Evolutionary conservation across 2,113 vertebrate genomes (phyloP).

Genomic region (Phrynosoma blainvillii): DNA sequence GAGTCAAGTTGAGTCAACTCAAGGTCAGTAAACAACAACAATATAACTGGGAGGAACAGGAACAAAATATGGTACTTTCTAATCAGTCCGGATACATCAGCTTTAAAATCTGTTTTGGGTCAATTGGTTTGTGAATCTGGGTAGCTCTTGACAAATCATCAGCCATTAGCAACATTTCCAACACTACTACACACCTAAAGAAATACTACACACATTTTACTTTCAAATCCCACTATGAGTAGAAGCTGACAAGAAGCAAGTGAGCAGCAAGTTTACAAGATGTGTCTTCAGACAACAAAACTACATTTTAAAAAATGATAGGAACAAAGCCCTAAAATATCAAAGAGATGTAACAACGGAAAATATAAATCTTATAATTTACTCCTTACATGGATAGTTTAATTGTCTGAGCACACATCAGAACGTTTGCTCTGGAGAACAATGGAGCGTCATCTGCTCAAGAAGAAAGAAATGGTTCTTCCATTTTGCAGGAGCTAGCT

Average conservation of each 20-base stretch:
- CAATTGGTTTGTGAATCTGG: too few species aligned
- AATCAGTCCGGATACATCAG: neutral
- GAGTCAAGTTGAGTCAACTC: too few species aligned
- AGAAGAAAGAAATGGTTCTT: neutral
- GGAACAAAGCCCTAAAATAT: neutral
- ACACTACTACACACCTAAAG: neutral
- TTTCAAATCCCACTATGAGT: neutral
- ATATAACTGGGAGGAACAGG: too few species aligned
- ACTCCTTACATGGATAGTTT: neutral
- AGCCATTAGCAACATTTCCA: too few species aligned
- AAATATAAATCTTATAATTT: conserved; percentile 26
- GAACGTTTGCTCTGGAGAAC: conserved; percentile 19
- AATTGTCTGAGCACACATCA: conserved; percentile 10
- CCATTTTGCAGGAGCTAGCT: conserved; percentile 8
- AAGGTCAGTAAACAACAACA: too few species aligned
- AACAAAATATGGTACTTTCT: too few species aligned
- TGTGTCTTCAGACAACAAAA: neutral
- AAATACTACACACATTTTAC: neutral
- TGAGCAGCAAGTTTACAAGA: neutral
- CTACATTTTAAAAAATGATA: neutral
- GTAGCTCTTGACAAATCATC: neutral
- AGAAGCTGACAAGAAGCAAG: neutral
- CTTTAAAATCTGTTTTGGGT: neutral
- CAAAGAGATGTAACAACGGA: neutral
- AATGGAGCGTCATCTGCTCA: conserved; percentile 12